Conservation (phyloP, 2,797 vertebrate species). For the Phrynocephalus forsythii region DNA sequence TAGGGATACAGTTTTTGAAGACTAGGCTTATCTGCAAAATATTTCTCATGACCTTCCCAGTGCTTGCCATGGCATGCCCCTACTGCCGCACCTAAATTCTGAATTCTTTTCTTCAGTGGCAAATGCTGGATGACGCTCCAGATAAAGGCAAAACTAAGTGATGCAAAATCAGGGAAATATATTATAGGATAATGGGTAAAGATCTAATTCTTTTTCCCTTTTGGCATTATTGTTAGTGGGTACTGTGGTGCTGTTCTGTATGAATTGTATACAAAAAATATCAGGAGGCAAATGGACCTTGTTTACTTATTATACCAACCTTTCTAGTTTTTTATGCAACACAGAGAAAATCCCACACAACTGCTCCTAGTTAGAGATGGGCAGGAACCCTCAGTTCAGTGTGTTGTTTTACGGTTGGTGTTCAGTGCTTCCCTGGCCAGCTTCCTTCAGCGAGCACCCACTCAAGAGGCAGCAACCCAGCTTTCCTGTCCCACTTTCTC, state of each 20-base stretch:
- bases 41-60: constrained; percentile 23
- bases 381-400: too few species aligned
- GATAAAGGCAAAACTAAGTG: neutral
- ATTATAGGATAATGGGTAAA: neutral
- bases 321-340: neutral
- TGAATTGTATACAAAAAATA: too few species aligned
- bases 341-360: neutral
- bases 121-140: neutral
- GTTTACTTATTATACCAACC: constrained; percentile 25
- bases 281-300: constrained; percentile 28
- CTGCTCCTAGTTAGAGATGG: too few species aligned
- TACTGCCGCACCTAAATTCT: neutral
- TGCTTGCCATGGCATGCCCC: constrained; percentile 56
- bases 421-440: too few species aligned
- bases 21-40: constrained; percentile 59
- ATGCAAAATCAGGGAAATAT: neutral
- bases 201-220: neutral
- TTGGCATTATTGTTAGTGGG: neutral
- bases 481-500: neutral
- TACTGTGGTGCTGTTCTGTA: neutral
- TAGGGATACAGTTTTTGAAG: constrained; percentile 62
- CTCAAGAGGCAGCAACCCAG: too few species aligned
- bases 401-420: too few species aligned
- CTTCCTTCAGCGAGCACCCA: too few species aligned
- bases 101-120: neutral